Evolutionary conservation across 1,140 invertebrate genomes (phyloP).

Genomic region (Drosophila subpulchrella): DNA sequence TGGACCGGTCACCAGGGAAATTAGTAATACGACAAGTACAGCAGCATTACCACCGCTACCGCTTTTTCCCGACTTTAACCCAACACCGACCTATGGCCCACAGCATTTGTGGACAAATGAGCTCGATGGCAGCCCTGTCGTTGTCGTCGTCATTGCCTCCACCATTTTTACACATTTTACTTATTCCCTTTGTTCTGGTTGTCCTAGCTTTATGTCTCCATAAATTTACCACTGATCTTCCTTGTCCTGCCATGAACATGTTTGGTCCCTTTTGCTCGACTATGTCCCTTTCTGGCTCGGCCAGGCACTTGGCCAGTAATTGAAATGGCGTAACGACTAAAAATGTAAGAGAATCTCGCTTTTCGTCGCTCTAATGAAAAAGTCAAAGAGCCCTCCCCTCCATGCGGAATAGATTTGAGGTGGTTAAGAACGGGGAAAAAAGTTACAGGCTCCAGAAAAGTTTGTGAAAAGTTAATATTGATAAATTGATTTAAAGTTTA

Average conservation of each 20-base stretch:
- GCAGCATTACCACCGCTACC: conserved; percentile 30
- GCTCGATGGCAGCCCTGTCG: conserved; percentile 53
- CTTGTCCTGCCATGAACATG: conserved; percentile 41
- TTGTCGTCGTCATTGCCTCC: conserved; percentile 47
- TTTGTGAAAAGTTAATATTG: conserved; percentile 78
- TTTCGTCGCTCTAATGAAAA: conserved; percentile 59
- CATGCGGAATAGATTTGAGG: conserved; percentile 19
- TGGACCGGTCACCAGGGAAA: conserved; percentile 77
- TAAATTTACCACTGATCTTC: conserved; percentile 78
- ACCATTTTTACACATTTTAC: conserved; percentile 64
- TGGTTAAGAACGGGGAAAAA: conserved; percentile 25
- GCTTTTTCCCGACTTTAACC: neutral
- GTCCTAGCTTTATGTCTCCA: conserved; percentile 69
- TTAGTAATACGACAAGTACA: conserved; percentile 83
- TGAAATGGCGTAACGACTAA: conserved; percentile 82
- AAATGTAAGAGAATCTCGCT: conserved; percentile 68
- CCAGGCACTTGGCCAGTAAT: conserved; percentile 80
- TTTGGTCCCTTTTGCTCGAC: conserved; percentile 6
- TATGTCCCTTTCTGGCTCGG: conserved; percentile 2
- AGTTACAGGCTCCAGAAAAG: conserved; percentile 40
- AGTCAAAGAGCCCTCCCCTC: conserved; percentile 58
- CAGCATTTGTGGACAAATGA: conserved; percentile 65
- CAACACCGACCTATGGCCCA: conserved; percentile 2
- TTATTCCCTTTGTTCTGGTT: conserved; percentile 70
- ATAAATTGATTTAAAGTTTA: conserved; percentile 83